Evolutionary conservation across 2,888 invertebrate genomes (phyloP), one percentile per base, ranked within the genome.

Genomic region (Platynereis dumerilii): DNA sequence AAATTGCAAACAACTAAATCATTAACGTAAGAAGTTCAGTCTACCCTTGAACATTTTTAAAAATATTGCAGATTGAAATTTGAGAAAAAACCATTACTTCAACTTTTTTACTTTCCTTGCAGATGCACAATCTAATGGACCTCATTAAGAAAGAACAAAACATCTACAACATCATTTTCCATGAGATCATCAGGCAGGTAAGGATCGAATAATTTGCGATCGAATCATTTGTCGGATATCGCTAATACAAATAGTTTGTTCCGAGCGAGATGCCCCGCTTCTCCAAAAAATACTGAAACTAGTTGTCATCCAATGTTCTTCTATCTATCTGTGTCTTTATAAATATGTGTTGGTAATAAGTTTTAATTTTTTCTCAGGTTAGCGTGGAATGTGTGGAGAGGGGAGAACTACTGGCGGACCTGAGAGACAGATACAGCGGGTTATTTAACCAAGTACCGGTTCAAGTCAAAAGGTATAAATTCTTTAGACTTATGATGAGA

Each of bases 101-200:
- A n/a, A n/a, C n/a, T n/a, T n/a, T n/a, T 52, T 52, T n/a, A 52
- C 52, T n/a, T 22, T 52, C n/a, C 17, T 60, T 27, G 17, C 74
- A 83, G 83, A 82, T 84, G 78, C 84, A 84, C 64, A 80, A 81
- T 66, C 71, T 84, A 54, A 69, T 84, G 61, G 80, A 83, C 61
- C 66, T 84, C 58, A 81, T 84, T 22, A 84, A 83, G 74, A 82
- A 82, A 62, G 84, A 84, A 67, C 84, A 84, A 72, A 78, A 83
- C 62, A 82, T 84, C 58, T 84, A 83, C 73, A 84, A 84, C 69
- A 69, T 83, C 28, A 73, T 84, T 2, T 84, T 84, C 72, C 82
- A 83, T 70, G 84, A 84, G 72, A 69, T 84, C 22, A 84, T 84
- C 54, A 68, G 84, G 69, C 84, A 84, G 76, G 82, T 81, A 55